These are phyloP conservation scores for Dipodomys stephensi DNA, from an alignment of 2,113 vertebrate species.

Conservation along the genomic window DNA sequence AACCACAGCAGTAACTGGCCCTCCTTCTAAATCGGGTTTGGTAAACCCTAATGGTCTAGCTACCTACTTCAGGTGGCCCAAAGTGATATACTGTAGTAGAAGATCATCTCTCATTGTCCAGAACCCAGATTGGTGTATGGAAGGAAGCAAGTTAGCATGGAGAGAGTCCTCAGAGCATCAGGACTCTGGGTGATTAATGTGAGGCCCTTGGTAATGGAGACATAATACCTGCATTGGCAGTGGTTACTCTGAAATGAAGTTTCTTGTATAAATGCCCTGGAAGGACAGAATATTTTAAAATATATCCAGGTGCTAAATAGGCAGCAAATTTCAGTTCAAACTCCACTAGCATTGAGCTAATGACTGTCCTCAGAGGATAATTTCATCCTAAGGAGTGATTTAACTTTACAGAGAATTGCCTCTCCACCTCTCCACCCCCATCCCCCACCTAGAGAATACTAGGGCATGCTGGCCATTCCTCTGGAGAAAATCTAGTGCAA, in stretches of 20 bases:
- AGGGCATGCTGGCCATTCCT: not conserved
- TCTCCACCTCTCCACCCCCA: not conserved
- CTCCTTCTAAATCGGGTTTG: slow-evolving; percentile 65
- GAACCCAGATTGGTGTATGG: slow-evolving; percentile 26
- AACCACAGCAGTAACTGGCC: slow-evolving; percentile 75
- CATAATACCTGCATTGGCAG: not conserved
- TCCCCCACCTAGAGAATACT: not conserved
- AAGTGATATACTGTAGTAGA: not conserved
- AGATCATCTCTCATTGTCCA: slow-evolving; percentile 12
- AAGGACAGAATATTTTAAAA: slow-evolving; percentile 70
- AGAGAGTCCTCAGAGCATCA: slow-evolving; percentile 10
- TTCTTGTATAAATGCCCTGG: slow-evolving; percentile 72
- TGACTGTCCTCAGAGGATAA: slow-evolving; percentile 69
- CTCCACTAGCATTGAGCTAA: slow-evolving; percentile 64
- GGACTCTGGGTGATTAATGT: not conserved
- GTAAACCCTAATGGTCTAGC: slow-evolving; percentile 39
- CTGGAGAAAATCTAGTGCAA: slow-evolving; percentile 9
- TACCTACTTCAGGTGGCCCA: not conserved
- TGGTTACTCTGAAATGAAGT: slow-evolving; percentile 1
- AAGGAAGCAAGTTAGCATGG: not conserved
- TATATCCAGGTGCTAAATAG: slow-evolving; percentile 79
- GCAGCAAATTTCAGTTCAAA: slow-evolving; percentile 66
- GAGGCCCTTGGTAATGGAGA: not conserved
- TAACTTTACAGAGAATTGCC: slow-evolving; percentile 32
- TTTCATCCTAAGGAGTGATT: slow-evolving; percentile 43